phyloP scores from a whole-genome alignment of 1,140 invertebrate species.

The Archegozetes longisetosus region DNA sequence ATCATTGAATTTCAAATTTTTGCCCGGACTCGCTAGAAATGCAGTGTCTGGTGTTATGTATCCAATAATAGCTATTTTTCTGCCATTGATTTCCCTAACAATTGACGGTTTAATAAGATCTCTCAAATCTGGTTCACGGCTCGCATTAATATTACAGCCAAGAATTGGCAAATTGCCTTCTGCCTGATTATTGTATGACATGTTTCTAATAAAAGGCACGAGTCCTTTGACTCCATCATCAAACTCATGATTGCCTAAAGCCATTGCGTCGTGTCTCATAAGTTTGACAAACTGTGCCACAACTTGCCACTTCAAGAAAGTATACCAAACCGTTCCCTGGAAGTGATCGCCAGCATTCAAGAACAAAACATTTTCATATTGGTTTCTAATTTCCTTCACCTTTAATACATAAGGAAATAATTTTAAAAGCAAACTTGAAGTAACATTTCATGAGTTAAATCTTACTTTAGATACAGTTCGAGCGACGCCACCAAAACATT shows the following conservation, averaged over 20 bases:
- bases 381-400: slow-evolving; percentile 32
- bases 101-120: slow-evolving; percentile 41
- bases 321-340: slow-evolving; percentile 69
- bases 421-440: neutral
- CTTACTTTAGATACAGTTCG: slow-evolving; percentile 45
- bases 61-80: slow-evolving; percentile 42
- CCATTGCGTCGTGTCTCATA: slow-evolving; percentile 56
- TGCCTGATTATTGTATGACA: neutral
- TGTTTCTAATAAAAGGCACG: slow-evolving; percentile 47
- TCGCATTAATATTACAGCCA: slow-evolving; percentile 54
- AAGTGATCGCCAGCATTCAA: slow-evolving; percentile 79
- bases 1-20: slow-evolving; percentile 38
- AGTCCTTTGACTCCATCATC: slow-evolving; percentile 58
- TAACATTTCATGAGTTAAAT: neutral
- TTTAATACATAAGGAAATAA: slow-evolving; percentile 1
- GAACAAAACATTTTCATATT: slow-evolving; percentile 44
- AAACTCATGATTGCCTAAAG: slow-evolving; percentile 89
- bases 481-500: slow-evolving; percentile 66
- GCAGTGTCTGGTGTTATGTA: slow-evolving; percentile 69
- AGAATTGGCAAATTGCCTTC: slow-evolving; percentile 33
- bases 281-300: slow-evolving; percentile 57
- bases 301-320: slow-evolving; percentile 54
- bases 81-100: slow-evolving; percentile 42
- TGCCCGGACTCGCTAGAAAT: slow-evolving; percentile 25
- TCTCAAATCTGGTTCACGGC: slow-evolving; percentile 33